A percentile compares a stretch with the other conserved stretches of the same genome.
These are phyloP conservation scores for Lampris megalopsis DNA, from an alignment of 2,113 vertebrate genomes.

Conservation along the genomic window DNA sequence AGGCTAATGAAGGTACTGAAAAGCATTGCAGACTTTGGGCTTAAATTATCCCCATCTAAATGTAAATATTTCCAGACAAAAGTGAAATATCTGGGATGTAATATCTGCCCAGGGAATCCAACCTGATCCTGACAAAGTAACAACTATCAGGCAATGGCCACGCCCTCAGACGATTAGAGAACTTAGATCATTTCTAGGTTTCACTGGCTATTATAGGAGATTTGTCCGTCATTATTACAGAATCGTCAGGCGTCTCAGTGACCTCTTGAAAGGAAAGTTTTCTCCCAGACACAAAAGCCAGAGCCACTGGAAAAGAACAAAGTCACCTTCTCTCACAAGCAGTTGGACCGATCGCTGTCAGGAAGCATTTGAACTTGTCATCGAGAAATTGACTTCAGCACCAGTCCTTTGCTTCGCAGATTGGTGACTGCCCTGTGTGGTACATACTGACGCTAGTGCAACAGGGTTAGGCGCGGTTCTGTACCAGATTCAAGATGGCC, in stretches of 20 bases:
- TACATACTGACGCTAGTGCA: constrained; percentile 35
- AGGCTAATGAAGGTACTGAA: too few species aligned
- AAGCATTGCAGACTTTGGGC: too few species aligned
- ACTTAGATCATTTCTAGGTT: too few species aligned
- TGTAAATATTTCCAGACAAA: too few species aligned
- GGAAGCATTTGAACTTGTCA: constrained; percentile 25
- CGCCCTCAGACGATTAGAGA: too few species aligned
- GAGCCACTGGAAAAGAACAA: not conserved
- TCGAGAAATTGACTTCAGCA: constrained; percentile 21
- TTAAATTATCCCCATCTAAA: too few species aligned
- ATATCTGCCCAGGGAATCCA: too few species aligned
- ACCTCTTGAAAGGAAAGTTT: constrained; percentile 16
- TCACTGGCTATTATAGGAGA: too few species aligned
- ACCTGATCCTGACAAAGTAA: too few species aligned
- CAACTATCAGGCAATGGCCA: too few species aligned
- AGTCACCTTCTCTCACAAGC: not conserved
- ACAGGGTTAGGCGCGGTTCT: not conserved
- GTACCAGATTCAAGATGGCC: constrained; percentile 44
- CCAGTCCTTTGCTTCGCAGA: constrained; percentile 36
- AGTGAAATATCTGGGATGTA: too few species aligned
- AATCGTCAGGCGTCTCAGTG: constrained; percentile 25
- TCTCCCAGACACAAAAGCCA: constrained; percentile 6
- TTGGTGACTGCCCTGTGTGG: constrained; percentile 11
- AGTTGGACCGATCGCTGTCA: constrained; percentile 9
- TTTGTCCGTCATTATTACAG: constrained; percentile 9